Conservation (phyloP, 2,113 vertebrate species). For the Megaceryle maxima region DNA sequence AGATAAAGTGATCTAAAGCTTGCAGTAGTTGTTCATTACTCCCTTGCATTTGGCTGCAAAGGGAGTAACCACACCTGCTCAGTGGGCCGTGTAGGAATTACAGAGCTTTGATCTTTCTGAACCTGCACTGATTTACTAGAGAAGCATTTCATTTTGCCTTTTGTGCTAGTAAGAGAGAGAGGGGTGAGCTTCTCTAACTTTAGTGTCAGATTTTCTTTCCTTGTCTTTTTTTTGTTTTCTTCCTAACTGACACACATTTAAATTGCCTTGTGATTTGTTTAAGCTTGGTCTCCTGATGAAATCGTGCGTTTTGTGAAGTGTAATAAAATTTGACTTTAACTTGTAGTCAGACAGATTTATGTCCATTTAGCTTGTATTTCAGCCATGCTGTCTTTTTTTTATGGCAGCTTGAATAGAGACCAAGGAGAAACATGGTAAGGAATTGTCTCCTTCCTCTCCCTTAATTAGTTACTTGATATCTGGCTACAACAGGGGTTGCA, state of each 20-base stretch:
- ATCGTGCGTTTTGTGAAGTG: neutral
- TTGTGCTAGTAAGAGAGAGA: neutral
- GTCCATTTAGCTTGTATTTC: neutral
- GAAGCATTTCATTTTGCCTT: constrained; percentile 6
- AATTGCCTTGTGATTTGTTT: neutral
- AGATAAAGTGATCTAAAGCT: constrained; percentile 31
- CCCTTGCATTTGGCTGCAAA: neutral
- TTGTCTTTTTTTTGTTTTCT: neutral
- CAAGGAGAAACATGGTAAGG: neutral
- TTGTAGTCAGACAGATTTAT: neutral
- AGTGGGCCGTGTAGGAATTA: neutral
- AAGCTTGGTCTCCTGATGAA: neutral
- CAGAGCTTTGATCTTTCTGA: neutral
- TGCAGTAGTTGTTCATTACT: neutral
- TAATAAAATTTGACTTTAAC: neutral
- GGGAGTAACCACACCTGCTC: constrained; percentile 2
- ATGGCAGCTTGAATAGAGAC: neutral
- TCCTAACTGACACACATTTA: neutral
- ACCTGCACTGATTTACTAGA: neutral
- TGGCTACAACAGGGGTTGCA: neutral
- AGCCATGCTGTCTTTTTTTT: neutral
- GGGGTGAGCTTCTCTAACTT: neutral
- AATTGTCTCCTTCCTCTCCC: neutral
- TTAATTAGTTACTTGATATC: constrained; percentile 17
- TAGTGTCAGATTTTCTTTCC: neutral